Percentiles rank a stretch among this genome's conserved stretches.
Conservation (phyloP, 2,113 vertebrate genomes). For the Gulo gulo region DNA sequence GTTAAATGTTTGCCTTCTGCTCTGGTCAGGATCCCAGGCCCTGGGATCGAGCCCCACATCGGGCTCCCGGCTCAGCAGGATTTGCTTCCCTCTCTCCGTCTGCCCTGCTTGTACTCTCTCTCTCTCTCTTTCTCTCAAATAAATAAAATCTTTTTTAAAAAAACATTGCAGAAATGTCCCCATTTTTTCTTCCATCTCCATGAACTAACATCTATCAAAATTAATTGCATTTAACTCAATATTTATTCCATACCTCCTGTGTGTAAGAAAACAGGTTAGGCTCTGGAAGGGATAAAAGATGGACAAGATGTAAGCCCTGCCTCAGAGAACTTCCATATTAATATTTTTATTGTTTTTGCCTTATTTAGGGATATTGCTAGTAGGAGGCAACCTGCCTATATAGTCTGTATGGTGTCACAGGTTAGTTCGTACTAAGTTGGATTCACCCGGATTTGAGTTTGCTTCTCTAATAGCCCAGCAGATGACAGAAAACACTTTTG, state of each 20-base stretch:
- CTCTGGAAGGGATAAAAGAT: background rate
- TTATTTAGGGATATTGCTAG: background rate
- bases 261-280: background rate
- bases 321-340: background rate
- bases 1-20: too few species aligned
- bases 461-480: background rate
- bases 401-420: background rate
- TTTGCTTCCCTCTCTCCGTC: background rate
- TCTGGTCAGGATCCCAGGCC: too few species aligned
- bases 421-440: background rate
- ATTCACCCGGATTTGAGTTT: background rate
- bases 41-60: too few species aligned
- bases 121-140: too few species aligned
- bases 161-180: background rate
- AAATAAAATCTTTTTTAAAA: too few species aligned
- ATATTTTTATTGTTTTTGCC: slow-evolving; percentile 7
- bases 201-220: background rate
- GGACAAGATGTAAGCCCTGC: background rate
- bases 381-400: background rate
- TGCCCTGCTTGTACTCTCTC: background rate
- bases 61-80: too few species aligned
- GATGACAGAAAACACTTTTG: background rate
- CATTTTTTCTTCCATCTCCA: background rate
- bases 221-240: slow-evolving; percentile 23
- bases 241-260: background rate